phyloP scores from a whole-genome alignment of 1,140 invertebrate species.

The Drosophila obscura region DNA sequence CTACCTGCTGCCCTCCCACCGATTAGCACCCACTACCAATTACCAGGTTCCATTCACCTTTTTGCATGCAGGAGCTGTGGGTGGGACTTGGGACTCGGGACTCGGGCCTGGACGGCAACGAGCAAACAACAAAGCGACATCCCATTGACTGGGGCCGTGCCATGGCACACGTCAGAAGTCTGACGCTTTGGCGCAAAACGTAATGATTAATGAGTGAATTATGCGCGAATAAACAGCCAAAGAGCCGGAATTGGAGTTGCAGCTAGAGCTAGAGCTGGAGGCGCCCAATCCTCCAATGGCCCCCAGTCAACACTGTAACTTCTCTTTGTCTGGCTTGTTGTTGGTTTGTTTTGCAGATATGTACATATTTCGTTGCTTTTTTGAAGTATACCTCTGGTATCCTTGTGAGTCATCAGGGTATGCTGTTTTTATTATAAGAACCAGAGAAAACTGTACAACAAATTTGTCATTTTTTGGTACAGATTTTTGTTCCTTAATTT shows the following conservation, averaged over 20 bases:
- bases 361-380: conserved; percentile 28
- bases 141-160: conserved; percentile 31
- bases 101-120: background rate
- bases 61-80: background rate
- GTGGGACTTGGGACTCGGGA: background rate
- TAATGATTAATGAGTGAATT: conserved; percentile 82
- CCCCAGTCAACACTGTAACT: conserved; percentile 44
- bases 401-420: background rate
- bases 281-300: too few relatives aligned
- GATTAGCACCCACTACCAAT: conserved; percentile 43
- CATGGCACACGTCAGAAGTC: conserved; percentile 64
- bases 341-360: conserved; percentile 41
- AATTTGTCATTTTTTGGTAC: too few relatives aligned
- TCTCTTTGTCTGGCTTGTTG: conserved; percentile 71
- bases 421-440: background rate
- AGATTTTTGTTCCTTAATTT: too few relatives aligned
- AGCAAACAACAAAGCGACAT: conserved; percentile 51
- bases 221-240: conserved; percentile 81
- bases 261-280: conserved; percentile 20
- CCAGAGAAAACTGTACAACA: too few relatives aligned
- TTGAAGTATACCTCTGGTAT: background rate
- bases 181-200: conserved; percentile 74
- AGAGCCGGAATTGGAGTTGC: conserved; percentile 41
- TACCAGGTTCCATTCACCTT: conserved; percentile 69
- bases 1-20: conserved; percentile 19